Percentiles rank a stretch among this genome's conserved stretches.
phyloP scores from a whole-genome alignment of 2,113 vertebrate species.

The Pelobates fuscus region DNA sequence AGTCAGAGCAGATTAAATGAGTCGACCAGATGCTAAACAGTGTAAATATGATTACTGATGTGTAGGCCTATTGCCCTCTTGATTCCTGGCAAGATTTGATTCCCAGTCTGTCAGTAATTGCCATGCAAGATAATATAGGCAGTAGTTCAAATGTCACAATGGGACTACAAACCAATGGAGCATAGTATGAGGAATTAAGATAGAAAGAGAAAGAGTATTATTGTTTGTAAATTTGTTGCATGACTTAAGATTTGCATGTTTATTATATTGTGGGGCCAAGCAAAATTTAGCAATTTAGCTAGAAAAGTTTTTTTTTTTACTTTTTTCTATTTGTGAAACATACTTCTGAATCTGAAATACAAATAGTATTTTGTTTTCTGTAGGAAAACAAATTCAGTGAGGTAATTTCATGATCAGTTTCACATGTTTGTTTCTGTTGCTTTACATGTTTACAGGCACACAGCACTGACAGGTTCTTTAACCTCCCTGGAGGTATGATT shows the following conservation, averaged over 20 bases:
- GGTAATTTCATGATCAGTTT: background rate
- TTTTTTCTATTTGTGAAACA: background rate
- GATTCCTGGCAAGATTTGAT: conserved; percentile 39
- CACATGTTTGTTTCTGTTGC: background rate
- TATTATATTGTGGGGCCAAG: conserved; percentile 24
- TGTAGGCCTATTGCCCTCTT: conserved; percentile 42
- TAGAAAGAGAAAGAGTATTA: conserved; percentile 15
- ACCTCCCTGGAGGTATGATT: too few species aligned
- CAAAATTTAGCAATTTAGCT: background rate
- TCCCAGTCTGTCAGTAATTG: conserved; percentile 33
- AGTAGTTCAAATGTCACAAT: conserved; percentile 37
- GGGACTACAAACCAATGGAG: conserved; percentile 40
- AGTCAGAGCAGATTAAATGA: conserved; percentile 38
- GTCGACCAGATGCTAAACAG: conserved; percentile 44
- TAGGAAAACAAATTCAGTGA: background rate
- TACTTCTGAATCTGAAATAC: conserved; percentile 7
- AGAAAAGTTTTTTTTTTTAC: conserved; percentile 10
- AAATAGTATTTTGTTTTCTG: background rate
- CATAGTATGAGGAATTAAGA: conserved; percentile 34
- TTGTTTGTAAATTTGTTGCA: conserved; percentile 22
- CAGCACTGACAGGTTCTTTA: too few species aligned
- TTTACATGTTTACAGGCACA: too few species aligned
- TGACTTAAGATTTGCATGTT: conserved; percentile 28
- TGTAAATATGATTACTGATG: conserved; percentile 50
- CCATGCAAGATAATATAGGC: conserved; percentile 30